Evolutionary conservation across 2,888 invertebrate species (phyloP), one percentile per base, ranked within the genome.

Genomic region (Dasypolia templi): DNA sequence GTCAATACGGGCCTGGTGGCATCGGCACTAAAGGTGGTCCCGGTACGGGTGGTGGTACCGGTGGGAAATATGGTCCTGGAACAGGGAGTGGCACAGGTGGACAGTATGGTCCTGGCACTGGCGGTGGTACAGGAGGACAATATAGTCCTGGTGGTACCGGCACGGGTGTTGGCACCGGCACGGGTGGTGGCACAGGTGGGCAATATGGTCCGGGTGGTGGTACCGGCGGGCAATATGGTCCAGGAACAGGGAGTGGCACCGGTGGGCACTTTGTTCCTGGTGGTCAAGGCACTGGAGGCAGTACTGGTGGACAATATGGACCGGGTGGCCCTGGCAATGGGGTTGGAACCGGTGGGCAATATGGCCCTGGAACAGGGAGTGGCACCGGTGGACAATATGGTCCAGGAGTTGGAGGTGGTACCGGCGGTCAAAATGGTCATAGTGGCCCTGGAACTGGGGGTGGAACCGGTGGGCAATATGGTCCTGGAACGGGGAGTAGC

Each of bases 381-480:
- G 71, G 62, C 0, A 61, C 55, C 0, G 69, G 63, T 0, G 77
- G 72, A 0, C 72, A 70, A 9, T 79, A 75, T 29, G 73, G 74
- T 0, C 65, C 75, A 0, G 72, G 79, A 5, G 79, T 39, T 0
- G 69, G 53, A 9, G 66, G 44, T 0, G 70, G 51, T 0, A 14
- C 72, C 0, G 75, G 71, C 0, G 75, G 74, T 0, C 83, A 79
- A 32, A 83, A 77, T 65, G 81, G 75, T 1, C 76, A 77, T 0
- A 64, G 51, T 0, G 73, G 62, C 1, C 68, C 75, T 2, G 82
- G 73, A 29, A 49, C 62, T 7, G 61, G 46, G 0, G 59, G 72
- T 3, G 72, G 73, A 2, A 49, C 80, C 22, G 81, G 59, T 19
- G 68, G 75, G 1, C 76, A 71, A 49, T 76, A 73, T 65, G 61